phyloP scores from a whole-genome alignment of 2,888 invertebrate genomes.

The Ditula angustiorana region DNA sequence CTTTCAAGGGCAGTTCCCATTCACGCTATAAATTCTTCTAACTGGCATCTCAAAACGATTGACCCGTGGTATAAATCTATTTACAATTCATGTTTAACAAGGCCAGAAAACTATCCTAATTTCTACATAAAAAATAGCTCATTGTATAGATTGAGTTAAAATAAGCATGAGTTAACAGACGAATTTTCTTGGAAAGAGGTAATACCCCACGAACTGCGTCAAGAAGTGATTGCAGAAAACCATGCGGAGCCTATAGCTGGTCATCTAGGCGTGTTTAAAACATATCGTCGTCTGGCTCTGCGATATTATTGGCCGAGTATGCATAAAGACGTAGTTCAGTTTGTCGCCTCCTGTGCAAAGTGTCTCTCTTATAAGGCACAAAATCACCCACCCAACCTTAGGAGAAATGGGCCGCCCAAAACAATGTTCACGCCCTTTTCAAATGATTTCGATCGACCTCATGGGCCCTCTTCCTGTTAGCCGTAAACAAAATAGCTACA shows the following conservation, averaged over 20 bases:
- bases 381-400: neutral
- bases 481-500: too few species aligned
- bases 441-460: too few species aligned
- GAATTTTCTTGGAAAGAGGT: constrained; percentile 43
- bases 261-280: neutral
- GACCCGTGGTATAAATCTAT: constrained; percentile 40
- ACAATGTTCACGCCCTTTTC: too few species aligned
- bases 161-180: constrained; percentile 15
- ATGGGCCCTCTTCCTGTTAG: too few species aligned
- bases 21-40: constrained; percentile 2
- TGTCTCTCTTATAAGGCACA: neutral
- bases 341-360: neutral
- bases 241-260: constrained; percentile 42
- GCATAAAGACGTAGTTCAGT: neutral
- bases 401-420: neutral
- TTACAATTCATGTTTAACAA: constrained; percentile 14
- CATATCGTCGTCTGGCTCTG: too few species aligned
- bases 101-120: constrained; percentile 22
- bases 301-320: neutral
- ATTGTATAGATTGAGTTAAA: constrained; percentile 21
- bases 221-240: constrained; percentile 24
- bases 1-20: constrained; percentile 41
- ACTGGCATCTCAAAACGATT: neutral
- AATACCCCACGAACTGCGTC: constrained; percentile 35
- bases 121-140: neutral